Percentiles rank a stretch among this genome's conserved stretches.
These are phyloP conservation scores for Natrix natrix DNA, from an alignment of 2,797 vertebrate species.

Conservation along the genomic window DNA sequence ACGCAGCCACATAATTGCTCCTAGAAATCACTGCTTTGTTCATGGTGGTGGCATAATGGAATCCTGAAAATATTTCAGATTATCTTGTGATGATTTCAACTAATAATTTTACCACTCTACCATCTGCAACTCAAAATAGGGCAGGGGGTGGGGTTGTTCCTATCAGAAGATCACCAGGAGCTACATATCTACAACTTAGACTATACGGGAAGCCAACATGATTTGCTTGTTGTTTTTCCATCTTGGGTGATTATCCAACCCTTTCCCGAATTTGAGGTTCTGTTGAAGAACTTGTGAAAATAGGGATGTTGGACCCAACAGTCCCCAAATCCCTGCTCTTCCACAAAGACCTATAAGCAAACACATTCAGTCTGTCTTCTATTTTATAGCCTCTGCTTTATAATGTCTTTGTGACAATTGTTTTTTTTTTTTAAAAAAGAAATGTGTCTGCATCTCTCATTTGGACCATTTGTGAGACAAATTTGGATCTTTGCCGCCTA, in stretches of 20 bases:
- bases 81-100: not conserved
- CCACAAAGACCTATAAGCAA: not conserved
- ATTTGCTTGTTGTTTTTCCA: not conserved
- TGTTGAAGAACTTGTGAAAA: not conserved
- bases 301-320: not conserved
- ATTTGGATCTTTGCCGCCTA: slow-evolving; percentile 20
- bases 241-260: not conserved
- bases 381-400: not conserved
- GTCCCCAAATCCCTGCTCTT: not conserved
- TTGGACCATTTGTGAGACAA: slow-evolving; percentile 15
- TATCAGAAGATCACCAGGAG: not conserved
- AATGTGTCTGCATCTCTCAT: slow-evolving; percentile 4
- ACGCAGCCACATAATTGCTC: not conserved
- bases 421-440: slow-evolving; percentile 1
- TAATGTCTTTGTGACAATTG: not conserved
- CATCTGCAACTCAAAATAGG: not conserved
- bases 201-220: not conserved
- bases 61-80: not conserved
- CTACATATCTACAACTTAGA: not conserved
- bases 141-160: too few species aligned
- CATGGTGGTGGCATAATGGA: not conserved
- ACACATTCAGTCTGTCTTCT: not conserved
- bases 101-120: not conserved
- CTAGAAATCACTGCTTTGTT: not conserved
- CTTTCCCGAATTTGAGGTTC: not conserved